Base-by-base conservation (phyloP, 1,140 invertebrate genomes). In the Cotesia glomerata region DNA sequence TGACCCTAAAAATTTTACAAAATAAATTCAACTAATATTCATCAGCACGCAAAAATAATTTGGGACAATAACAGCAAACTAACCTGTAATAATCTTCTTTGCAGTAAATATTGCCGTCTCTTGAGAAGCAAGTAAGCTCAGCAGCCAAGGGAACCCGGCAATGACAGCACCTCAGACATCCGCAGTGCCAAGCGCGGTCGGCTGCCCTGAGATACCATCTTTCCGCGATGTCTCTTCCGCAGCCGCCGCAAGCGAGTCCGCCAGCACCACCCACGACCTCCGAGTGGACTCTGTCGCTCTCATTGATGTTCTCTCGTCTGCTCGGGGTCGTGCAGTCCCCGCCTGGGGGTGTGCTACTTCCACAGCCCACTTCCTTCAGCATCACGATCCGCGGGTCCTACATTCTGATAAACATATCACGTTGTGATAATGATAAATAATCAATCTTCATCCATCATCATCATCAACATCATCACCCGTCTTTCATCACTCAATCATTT, bases 61-160 rank as follows among this genome's bases (percentile, higher is more conserved):
- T 26, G 2, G 26, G 26, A 26, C 26, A 26, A 26, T 26, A 26
- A 52, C 34, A 16, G 36, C n/a, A 69, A 9, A 83, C 89, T 89
- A 87, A 97, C 96, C 95, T 93, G 86, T 95, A 96, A 85, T 98
- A 98, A 86, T 98, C 96, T 79, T 97, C 94, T 84, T 97, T 96
- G 90, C 96, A 98, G 85, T 96, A 97, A 79, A 97, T 97, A 81
- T 94, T 93, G 67, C 95, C 94, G 79, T 97, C 95, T 68, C 95
- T 88, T 5, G 94, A 91, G 86, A 96, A 98, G 86, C 96, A 98
- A 74, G 95, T 96, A 62, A 95, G 87, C 83, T 97, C 94, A 1
- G 93, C 90, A 82, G 96, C 95, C 32, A 97, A 89, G 1, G 93
- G 91, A 68, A 95, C 85, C 71, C 94, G 91, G 85, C 96, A 98